A percentile compares a stretch with the other conserved stretches of the same genome.
phyloP scores from a whole-genome alignment of 2,888 invertebrate species.

The Platycnemis pennipes region DNA sequence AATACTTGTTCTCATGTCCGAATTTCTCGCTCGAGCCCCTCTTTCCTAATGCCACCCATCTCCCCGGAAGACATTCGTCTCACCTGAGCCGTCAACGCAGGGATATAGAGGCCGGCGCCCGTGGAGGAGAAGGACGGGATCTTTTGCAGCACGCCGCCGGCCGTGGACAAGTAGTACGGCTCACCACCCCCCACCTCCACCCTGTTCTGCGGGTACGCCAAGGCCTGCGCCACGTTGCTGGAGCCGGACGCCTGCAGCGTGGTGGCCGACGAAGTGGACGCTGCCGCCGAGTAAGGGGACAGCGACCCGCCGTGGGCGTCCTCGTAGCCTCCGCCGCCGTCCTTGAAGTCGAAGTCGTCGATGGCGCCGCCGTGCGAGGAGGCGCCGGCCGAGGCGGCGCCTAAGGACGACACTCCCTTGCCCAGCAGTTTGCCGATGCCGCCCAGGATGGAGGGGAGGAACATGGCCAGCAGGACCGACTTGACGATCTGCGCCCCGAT shows the following conservation, averaged over 20 bases:
- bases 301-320: conserved; percentile 29
- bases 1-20: conserved; percentile 77
- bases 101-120: conserved; percentile 78
- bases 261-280: conserved; percentile 6
- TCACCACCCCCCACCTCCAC: conserved; percentile 50
- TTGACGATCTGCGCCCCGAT: conserved; percentile 92
- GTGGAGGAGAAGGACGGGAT: conserved; percentile 78
- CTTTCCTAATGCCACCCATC: too few species aligned
- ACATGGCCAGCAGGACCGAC: conserved; percentile 90
- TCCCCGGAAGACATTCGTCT: neutral
- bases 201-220: conserved; percentile 67
- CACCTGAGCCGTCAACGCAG: conserved; percentile 68
- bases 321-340: conserved; percentile 10
- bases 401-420: conserved; percentile 85
- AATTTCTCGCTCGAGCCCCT: too few species aligned
- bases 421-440: conserved; percentile 91
- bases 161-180: conserved; percentile 78
- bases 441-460: conserved; percentile 91
- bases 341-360: conserved; percentile 89
- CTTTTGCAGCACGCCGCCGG: conserved; percentile 79
- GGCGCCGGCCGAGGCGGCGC: conserved; percentile 80
- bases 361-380: conserved; percentile 78
- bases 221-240: conserved; percentile 34
- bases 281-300: conserved; percentile 51
- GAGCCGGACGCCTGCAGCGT: conserved; percentile 44